These are phyloP conservation scores for Hassar affinis DNA, from an alignment of 2,113 vertebrate species.

Conservation along the genomic window DNA sequence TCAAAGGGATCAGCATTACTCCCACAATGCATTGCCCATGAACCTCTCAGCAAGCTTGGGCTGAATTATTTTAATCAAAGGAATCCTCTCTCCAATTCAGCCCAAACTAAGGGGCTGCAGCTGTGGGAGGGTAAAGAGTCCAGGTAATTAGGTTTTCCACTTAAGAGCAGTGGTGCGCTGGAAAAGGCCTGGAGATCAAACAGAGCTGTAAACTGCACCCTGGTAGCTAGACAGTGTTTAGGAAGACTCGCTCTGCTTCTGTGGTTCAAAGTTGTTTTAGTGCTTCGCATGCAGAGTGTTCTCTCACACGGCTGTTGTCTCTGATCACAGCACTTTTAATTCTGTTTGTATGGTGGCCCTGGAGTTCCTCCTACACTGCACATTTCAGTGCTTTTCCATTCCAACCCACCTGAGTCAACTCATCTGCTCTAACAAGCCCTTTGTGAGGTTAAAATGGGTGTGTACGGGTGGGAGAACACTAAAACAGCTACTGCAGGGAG, in stretches of 20 bases:
- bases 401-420: slow-evolving; percentile 15
- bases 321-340: neutral
- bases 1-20: slow-evolving; percentile 26
- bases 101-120: neutral
- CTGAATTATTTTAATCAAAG: slow-evolving; percentile 18
- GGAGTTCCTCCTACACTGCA: neutral
- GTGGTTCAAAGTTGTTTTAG: neutral
- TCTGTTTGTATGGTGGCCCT: neutral
- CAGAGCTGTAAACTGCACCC: neutral
- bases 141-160: slow-evolving; percentile 18
- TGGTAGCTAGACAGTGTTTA: neutral
- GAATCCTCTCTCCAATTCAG: neutral
- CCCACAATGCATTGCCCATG: slow-evolving; percentile 25
- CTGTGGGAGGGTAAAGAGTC: neutral
- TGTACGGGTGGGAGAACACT: neutral
- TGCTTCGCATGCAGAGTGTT: neutral
- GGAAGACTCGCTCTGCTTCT: neutral
- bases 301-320: neutral
- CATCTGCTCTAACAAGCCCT: neutral
- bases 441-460: neutral
- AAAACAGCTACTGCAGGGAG: neutral
- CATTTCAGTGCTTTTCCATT: neutral
- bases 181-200: neutral
- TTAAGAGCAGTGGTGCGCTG: neutral
- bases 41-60: slow-evolving; percentile 1